Conservation (phyloP, 1,140 invertebrate genomes). For the Bombus terrestris region DNA sequence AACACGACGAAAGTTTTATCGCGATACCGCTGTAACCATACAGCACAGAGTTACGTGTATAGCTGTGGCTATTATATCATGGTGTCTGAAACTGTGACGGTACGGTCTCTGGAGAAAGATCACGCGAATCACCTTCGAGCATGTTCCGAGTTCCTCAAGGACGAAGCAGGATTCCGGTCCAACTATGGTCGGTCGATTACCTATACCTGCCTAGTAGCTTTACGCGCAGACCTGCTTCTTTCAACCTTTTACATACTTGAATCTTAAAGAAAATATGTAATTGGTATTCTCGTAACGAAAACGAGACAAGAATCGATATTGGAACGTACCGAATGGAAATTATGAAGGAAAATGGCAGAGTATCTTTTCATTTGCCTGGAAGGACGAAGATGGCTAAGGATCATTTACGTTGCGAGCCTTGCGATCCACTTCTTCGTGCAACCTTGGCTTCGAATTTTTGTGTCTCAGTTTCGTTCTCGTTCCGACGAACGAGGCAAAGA, state of each 20-base stretch:
- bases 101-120: constrained; percentile 4
- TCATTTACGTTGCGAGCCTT: too few species aligned
- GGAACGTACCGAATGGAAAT: too few species aligned
- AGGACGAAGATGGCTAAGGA: too few species aligned
- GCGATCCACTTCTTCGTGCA: too few species aligned
- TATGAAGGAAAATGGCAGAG: too few species aligned
- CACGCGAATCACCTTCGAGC: neutral
- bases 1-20: neutral
- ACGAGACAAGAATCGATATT: too few species aligned
- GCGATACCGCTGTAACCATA: neutral
- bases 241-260: neutral
- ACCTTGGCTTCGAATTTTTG: too few species aligned
- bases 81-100: neutral
- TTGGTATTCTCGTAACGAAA: too few species aligned
- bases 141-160: constrained; percentile 9
- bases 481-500: too few species aligned
- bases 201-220: neutral
- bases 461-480: too few species aligned
- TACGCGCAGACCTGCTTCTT: neutral
- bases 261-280: too few species aligned
- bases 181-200: constrained; percentile 11
- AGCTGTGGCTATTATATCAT: constrained; percentile 1
- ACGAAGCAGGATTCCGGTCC: neutral
- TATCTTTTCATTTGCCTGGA: too few species aligned
- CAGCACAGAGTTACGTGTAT: neutral